Conservation (phyloP, 2,113 vertebrate genomes). For the Copsychus sechellarum region DNA sequence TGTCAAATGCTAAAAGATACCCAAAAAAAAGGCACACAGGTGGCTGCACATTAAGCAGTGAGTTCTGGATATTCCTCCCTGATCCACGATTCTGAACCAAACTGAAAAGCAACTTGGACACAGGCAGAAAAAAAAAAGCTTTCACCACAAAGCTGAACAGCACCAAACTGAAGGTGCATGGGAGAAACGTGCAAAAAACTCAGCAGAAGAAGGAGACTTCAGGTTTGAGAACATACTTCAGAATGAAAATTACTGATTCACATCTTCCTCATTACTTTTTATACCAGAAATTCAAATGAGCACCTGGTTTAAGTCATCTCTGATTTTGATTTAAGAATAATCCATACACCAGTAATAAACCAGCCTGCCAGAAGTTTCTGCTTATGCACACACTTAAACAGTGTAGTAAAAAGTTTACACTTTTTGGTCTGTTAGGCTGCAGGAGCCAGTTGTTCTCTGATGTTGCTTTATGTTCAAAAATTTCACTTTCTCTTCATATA, state of each 20-base stretch:
- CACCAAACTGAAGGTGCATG: background rate
- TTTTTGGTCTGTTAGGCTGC: background rate
- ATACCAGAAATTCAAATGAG: slow-evolving; percentile 12
- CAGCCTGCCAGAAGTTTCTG: background rate
- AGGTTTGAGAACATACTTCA: background rate
- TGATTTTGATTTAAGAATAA: slow-evolving; percentile 36
- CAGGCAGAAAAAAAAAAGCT: background rate
- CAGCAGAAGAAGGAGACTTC: background rate
- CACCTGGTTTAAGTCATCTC: background rate
- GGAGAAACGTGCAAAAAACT: background rate
- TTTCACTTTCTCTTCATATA: background rate
- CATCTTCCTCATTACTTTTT: slow-evolving; percentile 44
- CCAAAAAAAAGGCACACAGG: background rate
- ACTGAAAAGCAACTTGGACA: background rate
- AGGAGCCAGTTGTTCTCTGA: background rate
- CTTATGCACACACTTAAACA: background rate
- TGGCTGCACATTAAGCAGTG: background rate
- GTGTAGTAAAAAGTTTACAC: background rate
- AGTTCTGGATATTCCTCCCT: background rate
- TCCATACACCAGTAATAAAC: background rate
- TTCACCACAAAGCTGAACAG: background rate
- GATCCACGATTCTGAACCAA: background rate
- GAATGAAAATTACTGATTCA: background rate
- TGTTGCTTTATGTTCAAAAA: background rate
- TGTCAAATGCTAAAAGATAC: background rate